Evolutionary conservation across 2,113 vertebrate genomes (phyloP).

Genomic region (Caracal caracal): DNA sequence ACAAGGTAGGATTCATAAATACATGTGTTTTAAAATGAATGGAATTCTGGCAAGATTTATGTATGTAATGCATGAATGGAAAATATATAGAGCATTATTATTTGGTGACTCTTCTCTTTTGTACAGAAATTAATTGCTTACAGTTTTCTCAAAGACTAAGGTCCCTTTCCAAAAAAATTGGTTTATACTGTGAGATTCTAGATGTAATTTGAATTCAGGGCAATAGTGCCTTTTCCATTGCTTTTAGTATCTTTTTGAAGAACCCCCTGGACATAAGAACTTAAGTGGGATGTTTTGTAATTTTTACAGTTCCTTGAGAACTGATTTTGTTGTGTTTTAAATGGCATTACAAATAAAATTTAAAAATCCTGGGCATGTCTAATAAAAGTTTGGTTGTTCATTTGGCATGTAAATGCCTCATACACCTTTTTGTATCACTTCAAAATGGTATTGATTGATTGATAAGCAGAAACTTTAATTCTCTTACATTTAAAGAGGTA

Average conservation of each 20-base stretch:
- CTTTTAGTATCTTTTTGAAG: background rate
- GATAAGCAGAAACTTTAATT: background rate
- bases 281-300: background rate
- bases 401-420: background rate
- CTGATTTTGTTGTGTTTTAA: conserved; percentile 19
- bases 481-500: background rate
- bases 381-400: background rate
- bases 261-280: background rate
- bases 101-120: background rate
- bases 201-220: background rate
- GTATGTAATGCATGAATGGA: background rate
- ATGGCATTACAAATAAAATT: background rate
- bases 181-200: background rate
- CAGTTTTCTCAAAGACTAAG: background rate
- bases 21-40: background rate
- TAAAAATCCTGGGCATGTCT: background rate
- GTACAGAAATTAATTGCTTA: background rate
- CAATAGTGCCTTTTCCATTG: background rate
- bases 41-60: background rate
- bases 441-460: background rate
- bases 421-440: background rate
- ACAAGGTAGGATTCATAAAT: background rate
- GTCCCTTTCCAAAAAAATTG: background rate
- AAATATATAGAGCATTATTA: background rate
- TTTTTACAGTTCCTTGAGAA: background rate